Evolutionary conservation across 2,797 vertebrate species (phyloP), one percentile per base, ranked within the genome.

Genomic region (Botia kubotai): DNA sequence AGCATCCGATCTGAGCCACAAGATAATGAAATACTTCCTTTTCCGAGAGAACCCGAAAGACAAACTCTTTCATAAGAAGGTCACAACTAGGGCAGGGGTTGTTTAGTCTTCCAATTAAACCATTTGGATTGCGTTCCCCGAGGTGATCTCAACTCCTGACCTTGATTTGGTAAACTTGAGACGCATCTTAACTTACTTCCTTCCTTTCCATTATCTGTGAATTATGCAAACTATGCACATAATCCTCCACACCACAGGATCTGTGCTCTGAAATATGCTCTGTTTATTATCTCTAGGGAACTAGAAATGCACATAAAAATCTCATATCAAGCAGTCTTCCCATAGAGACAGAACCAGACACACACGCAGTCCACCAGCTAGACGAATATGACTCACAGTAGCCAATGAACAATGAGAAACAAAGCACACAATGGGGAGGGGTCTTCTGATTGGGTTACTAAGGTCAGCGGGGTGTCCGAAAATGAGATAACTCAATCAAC

Each of bases 171-270:
- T 77, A 63, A 83, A 80, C 39, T 55, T 62, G 33, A 75, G 76
- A 72, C 48, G 46, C 58, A 67, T 75, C 43, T 36, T 13, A 70
- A 62, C 63, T 55, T 33, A 85, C 83, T 86, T 80, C 63, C 83
- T 86, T 80, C 63, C 77, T 75, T 67, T 80, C 62, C 50, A 80
- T 83, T 82, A 84, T 83, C 77, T 63, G 50, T 53, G 21, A 72
- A 87, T 85, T 81, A 82, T 66, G 68, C 62, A 70, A 82, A 76
- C 65, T 48, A 79, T 79, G 33, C 71, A 81, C 39, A 74, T 67
- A 53, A 77, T 74, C 43, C 62, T 36, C 21, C 50, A 57, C 66
- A 63, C 82, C 33, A 1, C 71, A 65, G 43, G 62, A 67, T 65
- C 39, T 48, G 36, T 33, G 17, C 21, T 5, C 67, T 77, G 46